Percentiles rank a stretch among this genome's conserved stretches.
Conservation (phyloP, 2,888 invertebrate genomes). For the Chrysomela aeneicollis region DNA sequence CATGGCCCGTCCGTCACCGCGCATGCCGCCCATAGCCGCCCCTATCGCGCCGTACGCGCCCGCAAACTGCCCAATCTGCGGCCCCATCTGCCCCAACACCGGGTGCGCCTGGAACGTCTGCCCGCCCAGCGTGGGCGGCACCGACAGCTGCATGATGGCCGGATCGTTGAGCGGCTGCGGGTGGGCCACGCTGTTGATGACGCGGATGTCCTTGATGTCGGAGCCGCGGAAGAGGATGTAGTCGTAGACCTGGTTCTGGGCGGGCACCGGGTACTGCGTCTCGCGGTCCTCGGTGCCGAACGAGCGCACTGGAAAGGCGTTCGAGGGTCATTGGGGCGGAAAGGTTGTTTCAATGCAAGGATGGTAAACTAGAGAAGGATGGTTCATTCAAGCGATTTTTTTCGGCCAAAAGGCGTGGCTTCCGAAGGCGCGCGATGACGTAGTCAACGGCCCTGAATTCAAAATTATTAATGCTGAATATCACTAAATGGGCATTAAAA, state of each 20-base stretch:
- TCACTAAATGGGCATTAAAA: too few relatives aligned
- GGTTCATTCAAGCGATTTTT: too few relatives aligned
- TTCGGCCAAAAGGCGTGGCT: too few relatives aligned
- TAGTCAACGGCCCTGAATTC: too few relatives aligned
- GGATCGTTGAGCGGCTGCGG: slow-evolving; percentile 88
- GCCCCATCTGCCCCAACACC: slow-evolving; percentile 67
- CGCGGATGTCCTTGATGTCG: slow-evolving; percentile 98
- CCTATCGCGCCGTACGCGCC: slow-evolving; percentile 60
- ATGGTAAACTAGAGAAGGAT: too few relatives aligned
- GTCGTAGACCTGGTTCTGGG: slow-evolving; percentile 97
- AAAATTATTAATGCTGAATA: too few relatives aligned
- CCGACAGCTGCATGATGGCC: slow-evolving; percentile 93
- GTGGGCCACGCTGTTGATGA: slow-evolving; percentile 86
- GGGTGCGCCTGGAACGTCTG: slow-evolving; percentile 75
- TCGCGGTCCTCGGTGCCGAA: slow-evolving; percentile 99
- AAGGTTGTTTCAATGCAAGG: neutral
- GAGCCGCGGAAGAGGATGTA: slow-evolving; percentile 98
- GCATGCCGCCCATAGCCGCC: slow-evolving; percentile 51
- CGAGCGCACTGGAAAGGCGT: slow-evolving; percentile 82
- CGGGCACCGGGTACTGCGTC: slow-evolving; percentile 93
- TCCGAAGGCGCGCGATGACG: too few relatives aligned
- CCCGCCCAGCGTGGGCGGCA: slow-evolving; percentile 74
- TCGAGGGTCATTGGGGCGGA: too few relatives aligned
- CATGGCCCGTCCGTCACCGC: slow-evolving; percentile 56
- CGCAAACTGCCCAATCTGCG: slow-evolving; percentile 63